A percentile compares a stretch with the other conserved stretches of the same genome.
These are phyloP conservation scores for Petrocephalus sullivani DNA, from an alignment of 2,797 vertebrate genomes.

Conservation along the genomic window DNA sequence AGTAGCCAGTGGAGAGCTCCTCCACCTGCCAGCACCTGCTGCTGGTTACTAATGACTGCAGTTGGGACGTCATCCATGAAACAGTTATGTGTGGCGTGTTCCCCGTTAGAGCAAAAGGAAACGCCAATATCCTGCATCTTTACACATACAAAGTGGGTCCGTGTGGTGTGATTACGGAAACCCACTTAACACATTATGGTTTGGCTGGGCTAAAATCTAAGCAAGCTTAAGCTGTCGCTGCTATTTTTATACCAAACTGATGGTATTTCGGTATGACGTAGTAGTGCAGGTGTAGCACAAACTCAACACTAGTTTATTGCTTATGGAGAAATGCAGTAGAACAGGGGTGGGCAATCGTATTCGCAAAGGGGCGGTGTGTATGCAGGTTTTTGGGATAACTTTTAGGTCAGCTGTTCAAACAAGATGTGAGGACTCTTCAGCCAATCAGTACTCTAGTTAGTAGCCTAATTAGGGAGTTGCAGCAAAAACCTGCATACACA, in stretches of 20 bases:
- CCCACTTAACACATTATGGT: not conserved
- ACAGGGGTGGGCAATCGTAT: too few species aligned
- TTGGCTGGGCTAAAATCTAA: not conserved
- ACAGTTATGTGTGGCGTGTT: not conserved
- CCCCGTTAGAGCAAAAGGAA: not conserved
- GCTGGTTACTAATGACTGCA: not conserved
- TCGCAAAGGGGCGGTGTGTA: too few species aligned
- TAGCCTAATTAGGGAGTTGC: too few species aligned
- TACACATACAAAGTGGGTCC: not conserved
- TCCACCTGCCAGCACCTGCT: not conserved
- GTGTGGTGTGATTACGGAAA: not conserved
- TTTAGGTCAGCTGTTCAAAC: too few species aligned
- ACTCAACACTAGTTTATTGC: not conserved
- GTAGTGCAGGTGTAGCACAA: not conserved
- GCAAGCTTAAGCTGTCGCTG: not conserved
- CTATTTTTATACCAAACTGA: not conserved
- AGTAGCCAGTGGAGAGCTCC: not conserved
- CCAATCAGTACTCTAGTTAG: too few species aligned
- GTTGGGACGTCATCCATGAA: not conserved
- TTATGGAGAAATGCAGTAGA: not conserved
- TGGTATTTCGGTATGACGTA: too few species aligned
- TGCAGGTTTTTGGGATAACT: too few species aligned
- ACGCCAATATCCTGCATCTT: too few species aligned
- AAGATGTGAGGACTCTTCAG: too few species aligned
- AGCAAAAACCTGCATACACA: too few species aligned